These are phyloP conservation scores for Saccopteryx leptura DNA, from an alignment of 2,113 vertebrate genomes.

Conservation along the genomic window DNA sequence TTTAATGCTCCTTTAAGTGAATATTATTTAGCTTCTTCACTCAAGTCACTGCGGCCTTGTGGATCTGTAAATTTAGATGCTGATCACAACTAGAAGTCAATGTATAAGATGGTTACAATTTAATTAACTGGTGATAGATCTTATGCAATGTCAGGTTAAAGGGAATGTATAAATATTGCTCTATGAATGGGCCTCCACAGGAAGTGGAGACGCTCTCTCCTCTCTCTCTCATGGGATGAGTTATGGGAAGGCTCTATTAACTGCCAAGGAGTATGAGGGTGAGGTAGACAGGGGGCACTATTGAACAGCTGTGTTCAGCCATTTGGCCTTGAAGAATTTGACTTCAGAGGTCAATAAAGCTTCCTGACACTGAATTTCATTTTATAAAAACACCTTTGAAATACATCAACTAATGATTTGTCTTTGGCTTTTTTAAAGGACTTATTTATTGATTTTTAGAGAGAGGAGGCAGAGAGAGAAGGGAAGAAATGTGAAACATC, in stretches of 20 bases:
- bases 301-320: constrained; percentile 16
- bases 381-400: constrained; percentile 33
- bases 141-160: constrained; percentile 60
- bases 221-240: constrained; percentile 10
- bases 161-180: constrained; percentile 43
- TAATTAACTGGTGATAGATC: constrained; percentile 79
- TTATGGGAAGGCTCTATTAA: constrained; percentile 53
- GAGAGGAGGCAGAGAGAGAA: no score
- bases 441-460: no score
- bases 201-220: constrained; percentile 31
- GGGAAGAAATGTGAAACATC: no score
- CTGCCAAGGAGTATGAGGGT: neutral
- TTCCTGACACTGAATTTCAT: constrained; percentile 20
- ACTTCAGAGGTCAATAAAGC: constrained; percentile 52
- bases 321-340: constrained; percentile 40
- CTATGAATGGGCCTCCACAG: constrained; percentile 66
- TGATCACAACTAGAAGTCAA: constrained; percentile 46
- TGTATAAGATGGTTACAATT: neutral
- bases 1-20: constrained; percentile 76
- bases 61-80: constrained; percentile 68
- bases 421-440: neutral
- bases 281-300: neutral
- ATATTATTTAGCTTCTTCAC: constrained; percentile 64
- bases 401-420: neutral
- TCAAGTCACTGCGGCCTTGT: constrained; percentile 16